Conservation (phyloP, 2,797 vertebrate genomes). For the Melanogrammus aeglefinus region DNA sequence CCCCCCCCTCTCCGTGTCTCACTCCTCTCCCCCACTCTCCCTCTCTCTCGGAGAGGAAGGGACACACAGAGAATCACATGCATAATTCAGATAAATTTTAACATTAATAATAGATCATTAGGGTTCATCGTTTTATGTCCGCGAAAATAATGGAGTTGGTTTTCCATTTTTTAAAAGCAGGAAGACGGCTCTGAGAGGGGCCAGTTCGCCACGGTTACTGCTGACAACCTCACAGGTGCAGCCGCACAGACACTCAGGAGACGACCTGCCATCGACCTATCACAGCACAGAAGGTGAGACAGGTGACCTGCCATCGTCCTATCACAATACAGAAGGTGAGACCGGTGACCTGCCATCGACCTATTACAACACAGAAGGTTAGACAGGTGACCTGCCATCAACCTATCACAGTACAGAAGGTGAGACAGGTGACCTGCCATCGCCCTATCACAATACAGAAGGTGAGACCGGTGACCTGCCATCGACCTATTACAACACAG, state of each 20-base stretch:
- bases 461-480: too few relatives aligned
- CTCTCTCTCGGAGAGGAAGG: neutral
- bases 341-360: too few relatives aligned
- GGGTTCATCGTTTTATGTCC: neutral
- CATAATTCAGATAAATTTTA: neutral
- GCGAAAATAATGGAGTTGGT: neutral
- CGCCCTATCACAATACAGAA: too few relatives aligned
- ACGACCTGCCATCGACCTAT: neutral
- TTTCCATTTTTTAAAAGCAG: neutral
- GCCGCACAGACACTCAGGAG: neutral
- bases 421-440: too few relatives aligned
- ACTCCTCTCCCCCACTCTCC: neutral
- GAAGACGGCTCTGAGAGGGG: neutral
- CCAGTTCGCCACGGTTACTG: neutral
- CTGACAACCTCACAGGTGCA: neutral
- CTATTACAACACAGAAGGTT: too few relatives aligned
- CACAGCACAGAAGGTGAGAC: too few relatives aligned
- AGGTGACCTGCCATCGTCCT: too few relatives aligned
- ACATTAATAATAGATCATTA: conserved; percentile 4
- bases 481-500: too few relatives aligned
- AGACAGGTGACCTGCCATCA: too few relatives aligned
- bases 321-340: too few relatives aligned
- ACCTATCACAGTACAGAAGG: too few relatives aligned
- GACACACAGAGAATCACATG: neutral
- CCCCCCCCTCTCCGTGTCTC: neutral